These are phyloP conservation scores for Ataeniobius toweri DNA, from an alignment of 2,797 vertebrate genomes.

Conservation along the genomic window DNA sequence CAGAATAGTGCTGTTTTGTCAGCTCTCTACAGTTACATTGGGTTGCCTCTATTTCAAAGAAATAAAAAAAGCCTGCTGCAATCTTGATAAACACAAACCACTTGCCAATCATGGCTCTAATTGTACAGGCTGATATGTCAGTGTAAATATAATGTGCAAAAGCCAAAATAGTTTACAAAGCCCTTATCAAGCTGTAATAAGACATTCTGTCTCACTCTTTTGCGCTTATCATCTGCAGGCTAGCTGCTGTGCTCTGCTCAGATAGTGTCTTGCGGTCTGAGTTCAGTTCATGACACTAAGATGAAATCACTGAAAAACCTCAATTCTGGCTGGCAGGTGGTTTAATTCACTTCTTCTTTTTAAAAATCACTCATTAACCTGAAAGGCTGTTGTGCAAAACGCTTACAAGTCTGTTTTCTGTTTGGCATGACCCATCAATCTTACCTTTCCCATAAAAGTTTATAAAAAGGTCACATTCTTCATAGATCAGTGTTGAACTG, in stretches of 20 bases:
- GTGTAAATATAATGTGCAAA: conserved; percentile 70
- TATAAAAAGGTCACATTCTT: not conserved
- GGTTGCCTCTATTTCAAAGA: conserved; percentile 72
- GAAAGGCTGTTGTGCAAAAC: not conserved
- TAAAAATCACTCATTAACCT: not conserved
- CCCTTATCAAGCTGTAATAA: conserved; percentile 75
- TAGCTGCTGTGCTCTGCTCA: conserved; percentile 70
- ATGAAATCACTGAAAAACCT: conserved; percentile 71
- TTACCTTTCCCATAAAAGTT: not conserved
- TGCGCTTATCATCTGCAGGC: conserved; percentile 73
- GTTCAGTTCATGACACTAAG: conserved; percentile 58
- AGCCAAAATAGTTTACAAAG: conserved; percentile 60
- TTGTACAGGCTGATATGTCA: conserved; percentile 81
- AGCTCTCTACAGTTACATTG: conserved; percentile 17
- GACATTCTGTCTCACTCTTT: conserved; percentile 73
- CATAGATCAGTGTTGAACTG: not conserved
- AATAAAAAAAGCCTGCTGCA: conserved; percentile 35
- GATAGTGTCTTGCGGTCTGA: conserved; percentile 68
- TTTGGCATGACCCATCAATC: not conserved
- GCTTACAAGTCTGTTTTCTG: not conserved
- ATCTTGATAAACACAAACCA: conserved; percentile 74
- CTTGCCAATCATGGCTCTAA: conserved; percentile 81
- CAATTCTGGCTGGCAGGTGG: conserved; percentile 26
- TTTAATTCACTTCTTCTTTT: conserved; percentile 15
- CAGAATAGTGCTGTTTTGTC: conserved; percentile 43